These are phyloP conservation scores for Corynorhinus townsendii DNA, from an alignment of 2,113 vertebrate genomes.

Conservation along the genomic window DNA sequence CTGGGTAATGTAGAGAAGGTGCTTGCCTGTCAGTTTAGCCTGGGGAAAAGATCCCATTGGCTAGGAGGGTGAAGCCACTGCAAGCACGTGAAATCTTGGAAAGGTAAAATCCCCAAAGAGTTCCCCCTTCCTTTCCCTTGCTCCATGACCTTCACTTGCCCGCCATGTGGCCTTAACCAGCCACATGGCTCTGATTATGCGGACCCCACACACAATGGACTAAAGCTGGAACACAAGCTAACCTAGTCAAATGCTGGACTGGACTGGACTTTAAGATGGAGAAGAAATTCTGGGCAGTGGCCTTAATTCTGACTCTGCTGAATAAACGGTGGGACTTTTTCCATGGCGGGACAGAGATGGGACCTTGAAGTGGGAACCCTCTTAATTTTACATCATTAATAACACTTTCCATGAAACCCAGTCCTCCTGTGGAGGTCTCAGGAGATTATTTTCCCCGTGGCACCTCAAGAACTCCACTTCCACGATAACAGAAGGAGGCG, in stretches of 20 bases:
- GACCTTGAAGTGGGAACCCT: background rate
- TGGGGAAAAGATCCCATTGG: background rate
- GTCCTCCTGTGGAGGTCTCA: background rate
- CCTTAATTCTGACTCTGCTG: background rate
- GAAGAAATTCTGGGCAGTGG: background rate
- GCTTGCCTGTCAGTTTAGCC: background rate
- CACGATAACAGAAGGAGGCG: constrained; percentile 5
- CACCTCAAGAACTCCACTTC: background rate
- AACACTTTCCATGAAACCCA: background rate
- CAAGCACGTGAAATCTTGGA: background rate
- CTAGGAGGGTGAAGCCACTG: background rate
- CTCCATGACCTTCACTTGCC: background rate
- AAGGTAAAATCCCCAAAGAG: background rate
- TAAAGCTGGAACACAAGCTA: background rate
- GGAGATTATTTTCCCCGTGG: background rate
- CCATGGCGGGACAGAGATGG: background rate
- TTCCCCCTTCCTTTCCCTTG: background rate
- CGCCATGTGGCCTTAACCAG: background rate
- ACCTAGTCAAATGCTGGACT: background rate
- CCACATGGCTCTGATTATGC: background rate
- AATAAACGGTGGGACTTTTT: background rate
- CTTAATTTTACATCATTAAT: background rate
- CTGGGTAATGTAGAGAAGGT: background rate
- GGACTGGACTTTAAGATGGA: background rate
- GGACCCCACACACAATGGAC: background rate